Base-by-base conservation (phyloP, 2,888 invertebrate species). In the Plagodis pulveraria region DNA sequence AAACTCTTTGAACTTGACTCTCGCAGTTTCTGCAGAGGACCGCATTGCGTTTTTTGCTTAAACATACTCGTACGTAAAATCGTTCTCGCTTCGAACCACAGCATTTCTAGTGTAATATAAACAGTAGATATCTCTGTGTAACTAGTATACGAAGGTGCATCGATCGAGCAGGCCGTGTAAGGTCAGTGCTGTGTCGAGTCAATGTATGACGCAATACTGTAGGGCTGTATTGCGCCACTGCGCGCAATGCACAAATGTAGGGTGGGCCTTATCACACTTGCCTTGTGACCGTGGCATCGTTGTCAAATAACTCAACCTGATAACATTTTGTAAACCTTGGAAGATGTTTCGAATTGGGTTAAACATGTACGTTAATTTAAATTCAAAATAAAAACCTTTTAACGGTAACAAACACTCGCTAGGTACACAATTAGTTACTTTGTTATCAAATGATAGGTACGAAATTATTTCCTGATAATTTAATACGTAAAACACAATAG, bases 121-220 rank as follows among this genome's bases (percentile, higher is more conserved):
- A 40, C 5, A 7, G 10, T 10, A 40, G 6, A 36, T 6, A 36
- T 36, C 36, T 36, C 40, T 40, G 5, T 22, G 4, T 22, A 22
- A 1, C 22, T 40, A 40, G 40, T 10, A 8, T 5, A 2, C 10
- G 10, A 40, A 5, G 40, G 40, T 78, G 76, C 74, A 78, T 90
- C 90, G 90, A 91, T 91, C 78, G 74, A 62, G 67, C 56, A 70
- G 67, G 72, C 81, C 40, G 40, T 10, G 8, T 38, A 89, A 91
- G 91, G 91, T 90, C 91, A 88, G 78, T 83, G 72, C 70, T 78
- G 74, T 80, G 77, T 77, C 83, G 4, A 22, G n/a, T 4, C 22
- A 80, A 78, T 70, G 76, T 52, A 51, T 61, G 63, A 59, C 59
- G 34, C 56, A 61, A 61, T 42, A 9, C 8, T 7, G 12, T 50